Base-by-base conservation (phyloP, 2,113 vertebrate species). In the Sterrhoptilus dennistouni region DNA sequence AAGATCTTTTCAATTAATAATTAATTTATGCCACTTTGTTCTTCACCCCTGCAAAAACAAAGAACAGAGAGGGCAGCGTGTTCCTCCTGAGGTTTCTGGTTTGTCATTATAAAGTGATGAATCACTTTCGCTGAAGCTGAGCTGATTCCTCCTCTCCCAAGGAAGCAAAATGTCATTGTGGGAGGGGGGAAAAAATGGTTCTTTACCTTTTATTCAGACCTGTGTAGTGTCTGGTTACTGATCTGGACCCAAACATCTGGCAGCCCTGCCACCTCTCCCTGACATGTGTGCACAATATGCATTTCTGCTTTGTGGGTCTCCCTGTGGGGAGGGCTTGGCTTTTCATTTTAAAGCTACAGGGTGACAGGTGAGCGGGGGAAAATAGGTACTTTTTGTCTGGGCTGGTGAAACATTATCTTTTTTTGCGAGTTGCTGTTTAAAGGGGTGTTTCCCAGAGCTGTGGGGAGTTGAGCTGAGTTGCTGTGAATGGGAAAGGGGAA, bases 1-100 rank as follows among this genome's bases (percentile, higher is more conserved):
- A 96, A 76, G 94, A 96, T 81, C 79, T 95, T 92, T 70, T 79
- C 96, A 97, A 97, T 98, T 96, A 97, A 97, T 98, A 97, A 96
- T 92, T 84, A 96, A 97, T 96, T 71, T 91, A 75, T 90, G 80
- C 45, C 33, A 82, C 69, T 95, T 95, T 96, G 70, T 74, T 69
- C 72, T 57, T 91, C 66, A 80, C 59, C 77, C 83, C 86, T 81
- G 65, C 75, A 66, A 83, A 91, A 94, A 65, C 63, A 86, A 83
- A 64, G 57, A 85, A 38, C 20, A 69, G 42, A 71, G 84, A 35
- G 29, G 57, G 63, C 18, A 33, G 27, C 0, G 0, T 64, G n/a
- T 65, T 94, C 61, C 85, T 91, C 70, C 22, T 84, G 93, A 82
- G 84, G 65, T 59, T 87, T 94, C 61, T 89, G 31, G 77, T 86